A percentile compares a stretch with the other conserved stretches of the same genome.
These are phyloP conservation scores for Prolemur simus DNA, from an alignment of 2,113 vertebrate species.

Conservation along the genomic window DNA sequence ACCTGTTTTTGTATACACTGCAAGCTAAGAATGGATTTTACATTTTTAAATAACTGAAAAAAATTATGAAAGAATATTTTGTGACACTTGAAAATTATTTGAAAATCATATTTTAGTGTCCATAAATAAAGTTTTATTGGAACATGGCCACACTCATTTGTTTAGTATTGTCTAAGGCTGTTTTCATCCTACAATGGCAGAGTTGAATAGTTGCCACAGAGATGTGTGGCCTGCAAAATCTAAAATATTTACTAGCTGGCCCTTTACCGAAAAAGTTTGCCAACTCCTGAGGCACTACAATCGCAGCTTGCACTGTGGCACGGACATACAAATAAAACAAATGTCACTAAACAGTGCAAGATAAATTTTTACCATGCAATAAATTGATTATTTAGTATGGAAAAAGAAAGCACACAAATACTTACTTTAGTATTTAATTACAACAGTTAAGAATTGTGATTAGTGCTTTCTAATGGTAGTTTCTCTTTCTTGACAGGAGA, in stretches of 20 bases:
- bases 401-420: background rate
- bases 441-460: background rate
- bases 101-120: constrained; percentile 1
- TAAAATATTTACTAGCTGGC: background rate
- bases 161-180: background rate
- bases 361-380: background rate
- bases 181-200: background rate
- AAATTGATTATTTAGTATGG: background rate
- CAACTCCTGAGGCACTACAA: background rate
- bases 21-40: constrained; percentile 17
- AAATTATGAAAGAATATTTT: background rate
- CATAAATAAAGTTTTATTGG: background rate
- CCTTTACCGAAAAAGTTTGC: background rate
- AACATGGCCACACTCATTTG: background rate
- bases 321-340: constrained; percentile 23
- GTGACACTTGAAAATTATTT: background rate
- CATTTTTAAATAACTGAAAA: background rate
- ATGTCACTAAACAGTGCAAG: background rate
- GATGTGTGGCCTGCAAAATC: background rate
- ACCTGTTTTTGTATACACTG: background rate
- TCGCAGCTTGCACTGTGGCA: background rate
- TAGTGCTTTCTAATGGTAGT: background rate
- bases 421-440: background rate
- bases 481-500: background rate
- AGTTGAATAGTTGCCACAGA: background rate